A percentile compares a stretch with the other conserved stretches of the same genome.
Conservation (phyloP, 1,140 invertebrate genomes). For the Cydia strobilella region DNA sequence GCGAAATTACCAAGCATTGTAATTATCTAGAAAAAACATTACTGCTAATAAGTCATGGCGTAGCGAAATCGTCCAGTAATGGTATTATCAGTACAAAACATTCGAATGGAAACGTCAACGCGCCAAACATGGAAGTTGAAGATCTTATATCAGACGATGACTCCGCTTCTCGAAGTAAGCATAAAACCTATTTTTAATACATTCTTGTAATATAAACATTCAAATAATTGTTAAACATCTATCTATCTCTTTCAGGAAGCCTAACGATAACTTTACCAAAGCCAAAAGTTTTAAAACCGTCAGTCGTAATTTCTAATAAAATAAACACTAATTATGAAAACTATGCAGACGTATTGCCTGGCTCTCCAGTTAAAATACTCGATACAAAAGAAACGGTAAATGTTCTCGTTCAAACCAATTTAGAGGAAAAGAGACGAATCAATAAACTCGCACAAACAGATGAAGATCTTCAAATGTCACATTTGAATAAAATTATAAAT, state of each 20-base stretch:
- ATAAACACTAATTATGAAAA: conserved; percentile 27
- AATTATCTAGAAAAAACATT: conserved; percentile 60
- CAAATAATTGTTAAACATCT: conserved; percentile 20
- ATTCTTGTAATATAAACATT: neutral
- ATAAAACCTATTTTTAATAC: neutral
- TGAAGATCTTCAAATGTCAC: conserved; percentile 41
- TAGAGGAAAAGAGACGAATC: conserved; percentile 34
- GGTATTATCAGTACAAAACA: conserved; percentile 31
- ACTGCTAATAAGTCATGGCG: conserved; percentile 60
- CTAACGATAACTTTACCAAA: conserved; percentile 57
- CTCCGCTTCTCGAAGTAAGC: conserved; percentile 49
- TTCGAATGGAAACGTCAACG: conserved; percentile 20
- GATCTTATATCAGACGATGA: conserved; percentile 60
- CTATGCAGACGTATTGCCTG: conserved; percentile 36
- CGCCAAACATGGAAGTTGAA: conserved; percentile 44
- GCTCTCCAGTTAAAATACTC: conserved; percentile 40
- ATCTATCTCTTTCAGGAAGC: conserved; percentile 52
- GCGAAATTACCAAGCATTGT: conserved; percentile 56
- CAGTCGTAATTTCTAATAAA: conserved; percentile 29
- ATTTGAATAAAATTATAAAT: conserved; percentile 47
- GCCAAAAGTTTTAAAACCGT: conserved; percentile 47
- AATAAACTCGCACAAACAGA: conserved; percentile 57
- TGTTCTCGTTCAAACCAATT: conserved; percentile 52
- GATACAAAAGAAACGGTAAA: conserved; percentile 33
- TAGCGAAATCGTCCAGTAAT: conserved; percentile 41